Percentiles rank a stretch among this genome's conserved stretches.
Conservation (phyloP, 2,113 vertebrate species). For the Cyprinodon tularosa region DNA sequence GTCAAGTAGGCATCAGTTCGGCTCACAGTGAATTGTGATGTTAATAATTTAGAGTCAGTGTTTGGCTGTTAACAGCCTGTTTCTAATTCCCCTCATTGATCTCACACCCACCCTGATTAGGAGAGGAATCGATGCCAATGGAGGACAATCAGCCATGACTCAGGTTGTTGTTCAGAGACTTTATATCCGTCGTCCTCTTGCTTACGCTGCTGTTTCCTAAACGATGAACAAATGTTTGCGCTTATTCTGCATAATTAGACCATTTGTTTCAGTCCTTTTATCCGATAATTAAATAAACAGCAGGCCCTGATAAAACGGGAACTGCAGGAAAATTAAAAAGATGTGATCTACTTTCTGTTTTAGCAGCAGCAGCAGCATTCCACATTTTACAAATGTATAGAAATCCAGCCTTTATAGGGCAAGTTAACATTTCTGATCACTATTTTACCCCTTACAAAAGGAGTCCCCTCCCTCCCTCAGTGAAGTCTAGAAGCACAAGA, state of each 20-base stretch:
- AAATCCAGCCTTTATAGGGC: no score
- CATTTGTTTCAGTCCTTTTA: not conserved
- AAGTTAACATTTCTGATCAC: no score
- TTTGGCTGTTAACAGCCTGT: not conserved
- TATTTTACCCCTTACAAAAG: no score
- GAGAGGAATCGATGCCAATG: constrained; percentile 47
- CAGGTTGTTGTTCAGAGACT: constrained; percentile 25
- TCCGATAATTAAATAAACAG: not conserved
- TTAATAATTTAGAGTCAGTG: constrained; percentile 16
- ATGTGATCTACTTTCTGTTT: not conserved
- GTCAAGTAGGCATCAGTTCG: not conserved
- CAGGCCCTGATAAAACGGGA: not conserved
- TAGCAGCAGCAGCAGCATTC: no score
- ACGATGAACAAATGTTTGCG: not conserved
- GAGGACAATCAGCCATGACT: constrained; percentile 53
- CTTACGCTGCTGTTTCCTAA: not conserved
- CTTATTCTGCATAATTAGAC: constrained; percentile 9
- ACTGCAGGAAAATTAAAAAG: not conserved
- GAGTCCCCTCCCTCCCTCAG: no score
- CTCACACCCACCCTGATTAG: constrained; percentile 37
- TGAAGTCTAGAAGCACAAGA: no score
- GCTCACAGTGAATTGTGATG: constrained; percentile 8
- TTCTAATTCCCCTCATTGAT: constrained; percentile 57
- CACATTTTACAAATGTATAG: no score
- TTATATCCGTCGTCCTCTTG: not conserved